Conservation (phyloP, 2,113 vertebrate species). For the Chaetodon trifascialis region DNA sequence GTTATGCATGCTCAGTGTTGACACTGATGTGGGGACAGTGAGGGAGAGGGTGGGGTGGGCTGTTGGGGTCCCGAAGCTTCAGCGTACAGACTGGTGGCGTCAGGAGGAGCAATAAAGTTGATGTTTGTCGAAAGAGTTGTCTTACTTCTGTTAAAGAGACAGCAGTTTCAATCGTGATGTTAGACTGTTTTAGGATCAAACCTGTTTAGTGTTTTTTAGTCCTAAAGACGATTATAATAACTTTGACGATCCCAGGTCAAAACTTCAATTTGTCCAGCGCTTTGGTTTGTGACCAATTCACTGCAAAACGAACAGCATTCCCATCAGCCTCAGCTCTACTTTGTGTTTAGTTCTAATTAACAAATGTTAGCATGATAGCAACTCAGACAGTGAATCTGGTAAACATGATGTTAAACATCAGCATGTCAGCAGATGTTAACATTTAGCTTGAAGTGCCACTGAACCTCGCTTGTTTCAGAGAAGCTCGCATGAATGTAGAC, state of each 20-base stretch:
- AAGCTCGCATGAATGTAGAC: neutral
- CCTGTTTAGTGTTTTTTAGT: no score
- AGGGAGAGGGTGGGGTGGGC: neutral
- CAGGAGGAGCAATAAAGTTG: conserved; percentile 1
- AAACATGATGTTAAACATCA: neutral
- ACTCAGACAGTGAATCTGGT: neutral
- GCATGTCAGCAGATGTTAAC: neutral
- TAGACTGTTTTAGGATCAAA: neutral
- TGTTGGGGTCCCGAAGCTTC: conserved; percentile 4
- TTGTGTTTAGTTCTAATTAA: neutral
- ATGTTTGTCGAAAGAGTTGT: neutral
- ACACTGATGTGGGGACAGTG: conserved; percentile 27
- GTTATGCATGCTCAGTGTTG: conserved; percentile 49
- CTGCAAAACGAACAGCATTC: neutral
- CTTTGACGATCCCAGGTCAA: neutral
- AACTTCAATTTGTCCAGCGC: neutral
- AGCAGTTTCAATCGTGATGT: neutral
- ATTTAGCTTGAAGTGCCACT: neutral
- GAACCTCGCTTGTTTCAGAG: neutral
- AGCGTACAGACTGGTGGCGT: neutral
- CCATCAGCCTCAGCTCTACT: neutral
- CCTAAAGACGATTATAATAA: neutral
- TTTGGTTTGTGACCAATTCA: conserved; percentile 3
- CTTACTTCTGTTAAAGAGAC: neutral
- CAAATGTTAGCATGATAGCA: neutral